Evolutionary conservation across 2,888 invertebrate species (phyloP).

Genomic region (Arrhopalites spinosus): DNA sequence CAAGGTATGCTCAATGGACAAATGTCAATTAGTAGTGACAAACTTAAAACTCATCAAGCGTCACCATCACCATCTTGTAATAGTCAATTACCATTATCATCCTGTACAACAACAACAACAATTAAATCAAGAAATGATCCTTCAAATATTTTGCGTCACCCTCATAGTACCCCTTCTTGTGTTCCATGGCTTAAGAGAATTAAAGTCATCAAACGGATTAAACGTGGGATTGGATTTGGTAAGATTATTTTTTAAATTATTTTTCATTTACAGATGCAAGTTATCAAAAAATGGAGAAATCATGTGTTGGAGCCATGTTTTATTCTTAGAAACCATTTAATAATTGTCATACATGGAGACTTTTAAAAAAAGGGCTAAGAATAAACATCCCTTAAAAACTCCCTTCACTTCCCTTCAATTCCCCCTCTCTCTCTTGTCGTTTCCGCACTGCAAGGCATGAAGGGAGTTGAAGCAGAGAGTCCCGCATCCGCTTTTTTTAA

Average conservation of each 20-base stretch:
- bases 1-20: background rate
- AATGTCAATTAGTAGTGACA: background rate
- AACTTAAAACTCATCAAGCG: background rate
- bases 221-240: conserved; percentile 85
- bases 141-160: background rate
- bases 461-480: background rate
- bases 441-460: background rate
- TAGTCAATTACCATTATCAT: background rate
- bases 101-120: background rate
- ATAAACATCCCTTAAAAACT: too few relatives aligned
- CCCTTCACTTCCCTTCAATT: too few relatives aligned
- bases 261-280: background rate
- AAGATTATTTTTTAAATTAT: conserved; percentile 60
- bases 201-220: conserved; percentile 88
- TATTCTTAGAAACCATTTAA: background rate
- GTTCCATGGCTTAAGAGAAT: conserved; percentile 67
- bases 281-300: too few relatives aligned
- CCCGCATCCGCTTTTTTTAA: conserved; percentile 17
- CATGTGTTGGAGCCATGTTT: background rate
- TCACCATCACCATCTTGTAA: background rate
- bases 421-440: background rate
- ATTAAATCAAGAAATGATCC: conserved; percentile 5
- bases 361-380: background rate
- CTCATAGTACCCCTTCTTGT: conserved; percentile 18
- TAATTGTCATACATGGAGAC: background rate